Conservation (phyloP, 2,888 invertebrate species). For the Eugnorisma glareosa region DNA sequence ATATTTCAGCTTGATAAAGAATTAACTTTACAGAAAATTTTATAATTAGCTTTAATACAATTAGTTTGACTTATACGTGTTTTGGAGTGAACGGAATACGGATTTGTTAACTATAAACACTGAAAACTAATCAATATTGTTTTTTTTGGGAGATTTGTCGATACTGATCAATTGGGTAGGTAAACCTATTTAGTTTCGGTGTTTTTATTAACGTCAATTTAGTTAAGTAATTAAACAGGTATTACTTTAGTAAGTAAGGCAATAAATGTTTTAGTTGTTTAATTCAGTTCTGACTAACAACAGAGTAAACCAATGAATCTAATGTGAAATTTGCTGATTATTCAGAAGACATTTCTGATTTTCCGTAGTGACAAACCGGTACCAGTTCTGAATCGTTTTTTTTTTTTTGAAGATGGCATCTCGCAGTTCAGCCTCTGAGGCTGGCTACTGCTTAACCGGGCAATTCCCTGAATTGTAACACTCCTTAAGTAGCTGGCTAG, state of each 20-base stretch:
- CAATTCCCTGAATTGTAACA: too few species aligned
- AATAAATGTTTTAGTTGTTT: not conserved
- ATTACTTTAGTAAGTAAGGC: not conserved
- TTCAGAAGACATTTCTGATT: too few species aligned
- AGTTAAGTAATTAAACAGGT: not conserved
- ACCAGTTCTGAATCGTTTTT: not conserved
- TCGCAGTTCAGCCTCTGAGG: too few species aligned
- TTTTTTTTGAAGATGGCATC: too few species aligned
- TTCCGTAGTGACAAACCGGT: too few species aligned
- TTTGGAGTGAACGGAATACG: slow-evolving; percentile 48
- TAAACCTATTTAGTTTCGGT: not conserved
- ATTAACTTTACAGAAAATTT: slow-evolving; percentile 16
- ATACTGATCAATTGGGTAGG: slow-evolving; percentile 6
- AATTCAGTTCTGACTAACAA: not conserved
- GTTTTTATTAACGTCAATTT: slow-evolving; percentile 20
- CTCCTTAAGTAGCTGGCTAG: not conserved
- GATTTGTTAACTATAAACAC: slow-evolving; percentile 44
- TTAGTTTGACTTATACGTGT: slow-evolving; percentile 67
- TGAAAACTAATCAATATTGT: slow-evolving; percentile 33
- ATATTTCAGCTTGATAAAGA: not conserved
- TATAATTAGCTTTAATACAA: slow-evolving; percentile 68
- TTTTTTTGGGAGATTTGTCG: slow-evolving; percentile 18
- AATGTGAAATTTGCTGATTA: not conserved
- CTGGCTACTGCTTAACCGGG: too few species aligned
- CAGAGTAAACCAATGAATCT: not conserved